Percentiles rank a stretch among this genome's conserved stretches.
These are phyloP conservation scores for Bubo blakistoni DNA, from an alignment of 2,113 vertebrate species.

Conservation along the genomic window DNA sequence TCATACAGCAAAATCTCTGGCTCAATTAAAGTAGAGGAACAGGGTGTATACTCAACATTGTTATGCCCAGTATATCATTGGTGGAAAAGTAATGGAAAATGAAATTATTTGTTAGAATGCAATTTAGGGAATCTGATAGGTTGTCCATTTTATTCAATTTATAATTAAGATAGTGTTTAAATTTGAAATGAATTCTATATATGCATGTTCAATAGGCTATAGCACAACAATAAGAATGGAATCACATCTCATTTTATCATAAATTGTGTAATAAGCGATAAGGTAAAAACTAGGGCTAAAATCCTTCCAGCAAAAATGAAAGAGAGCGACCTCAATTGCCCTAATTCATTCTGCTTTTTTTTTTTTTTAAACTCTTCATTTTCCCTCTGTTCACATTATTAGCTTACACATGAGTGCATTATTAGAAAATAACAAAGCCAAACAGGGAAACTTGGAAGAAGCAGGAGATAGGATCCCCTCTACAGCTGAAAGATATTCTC, in stretches of 20 bases:
- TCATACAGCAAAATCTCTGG: conserved; percentile 59
- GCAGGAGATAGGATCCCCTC: conserved; percentile 77
- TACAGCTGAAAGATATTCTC: conserved; percentile 82
- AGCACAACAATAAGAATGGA: conserved; percentile 84
- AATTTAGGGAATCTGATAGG: conserved; percentile 79
- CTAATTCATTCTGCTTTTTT: conserved; percentile 81
- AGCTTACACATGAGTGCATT: conserved; percentile 89
- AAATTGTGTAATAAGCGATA: conserved; percentile 96
- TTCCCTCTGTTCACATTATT: conserved; percentile 88
- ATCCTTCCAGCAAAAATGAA: conserved; percentile 87
- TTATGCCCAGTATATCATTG: conserved; percentile 69
- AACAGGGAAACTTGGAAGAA: conserved; percentile 74
- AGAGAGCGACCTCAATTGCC: conserved; percentile 91
- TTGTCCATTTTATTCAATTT: conserved; percentile 80
- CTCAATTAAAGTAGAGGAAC: conserved; percentile 71
- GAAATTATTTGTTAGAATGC: conserved; percentile 84
- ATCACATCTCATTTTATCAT: conserved; percentile 88
- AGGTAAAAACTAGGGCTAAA: conserved; percentile 90
- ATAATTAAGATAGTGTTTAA: conserved; percentile 86
- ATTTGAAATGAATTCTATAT: conserved; percentile 84
- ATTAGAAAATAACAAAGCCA: conserved; percentile 83
- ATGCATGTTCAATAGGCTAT: conserved; percentile 80
- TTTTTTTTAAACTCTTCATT: conserved; percentile 80
- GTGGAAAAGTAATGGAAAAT: conserved; percentile 78
- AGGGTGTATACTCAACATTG: conserved; percentile 64